Percentiles rank a stretch among this genome's conserved stretches.
Conservation (phyloP, 2,888 invertebrate species). For the Carterocephalus palaemon region DNA sequence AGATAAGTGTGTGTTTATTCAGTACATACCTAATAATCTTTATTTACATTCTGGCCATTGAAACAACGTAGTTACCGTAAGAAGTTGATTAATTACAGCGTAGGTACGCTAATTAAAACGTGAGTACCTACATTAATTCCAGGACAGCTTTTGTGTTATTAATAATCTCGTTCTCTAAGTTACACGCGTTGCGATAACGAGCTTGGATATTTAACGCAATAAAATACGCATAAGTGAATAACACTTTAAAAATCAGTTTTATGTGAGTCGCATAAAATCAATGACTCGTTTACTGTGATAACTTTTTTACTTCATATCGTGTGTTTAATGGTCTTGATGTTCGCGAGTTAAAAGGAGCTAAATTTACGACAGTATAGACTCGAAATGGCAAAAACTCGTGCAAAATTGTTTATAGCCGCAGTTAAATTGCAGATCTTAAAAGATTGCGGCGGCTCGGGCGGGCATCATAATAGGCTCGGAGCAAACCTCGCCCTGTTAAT, state of each 20-base stretch:
- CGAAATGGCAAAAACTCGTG: slow-evolving; percentile 45
- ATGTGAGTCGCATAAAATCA: slow-evolving; percentile 7
- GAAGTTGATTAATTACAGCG: slow-evolving; percentile 19
- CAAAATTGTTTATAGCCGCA: slow-evolving; percentile 47
- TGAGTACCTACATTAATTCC: slow-evolving; percentile 9
- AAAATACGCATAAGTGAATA: background rate
- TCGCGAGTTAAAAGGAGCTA: slow-evolving; percentile 35
- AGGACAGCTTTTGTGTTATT: slow-evolving; percentile 1
- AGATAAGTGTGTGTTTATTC: too few species aligned
- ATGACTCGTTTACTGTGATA: slow-evolving; percentile 33
- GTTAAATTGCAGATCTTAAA: slow-evolving; percentile 36
- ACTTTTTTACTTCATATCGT: slow-evolving; percentile 47
- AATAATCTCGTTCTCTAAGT: background rate
- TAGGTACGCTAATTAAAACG: slow-evolving; percentile 19
- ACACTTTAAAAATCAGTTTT: background rate
- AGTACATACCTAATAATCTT: slow-evolving; percentile 11
- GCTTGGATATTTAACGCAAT: slow-evolving; percentile 1
- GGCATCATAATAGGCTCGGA: slow-evolving; percentile 13
- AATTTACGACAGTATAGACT: slow-evolving; percentile 48
- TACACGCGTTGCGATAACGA: slow-evolving; percentile 1
- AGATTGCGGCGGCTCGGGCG: slow-evolving; percentile 9
- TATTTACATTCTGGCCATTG: slow-evolving; percentile 14
- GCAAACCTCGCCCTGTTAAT: slow-evolving; percentile 7
- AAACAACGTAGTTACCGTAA: slow-evolving; percentile 5
- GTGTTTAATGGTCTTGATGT: slow-evolving; percentile 49